Conservation (phyloP, 2,113 vertebrate species). For the Forbesichthys papilliferus region DNA sequence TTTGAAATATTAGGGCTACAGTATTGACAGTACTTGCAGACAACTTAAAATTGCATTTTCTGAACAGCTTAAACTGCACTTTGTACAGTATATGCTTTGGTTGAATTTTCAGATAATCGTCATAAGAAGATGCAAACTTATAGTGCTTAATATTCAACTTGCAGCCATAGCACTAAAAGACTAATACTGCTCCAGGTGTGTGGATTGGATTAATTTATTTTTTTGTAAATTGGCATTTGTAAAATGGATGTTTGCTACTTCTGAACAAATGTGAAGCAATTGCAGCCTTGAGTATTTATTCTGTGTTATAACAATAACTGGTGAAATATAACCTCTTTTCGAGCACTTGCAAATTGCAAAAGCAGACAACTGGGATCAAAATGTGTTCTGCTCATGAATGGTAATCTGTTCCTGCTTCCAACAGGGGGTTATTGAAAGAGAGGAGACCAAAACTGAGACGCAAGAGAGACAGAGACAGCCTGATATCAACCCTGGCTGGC, state of each 20-base stretch:
- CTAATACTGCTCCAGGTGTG: no score
- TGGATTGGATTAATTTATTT: no score
- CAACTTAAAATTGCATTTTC: no score
- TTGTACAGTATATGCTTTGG: no score
- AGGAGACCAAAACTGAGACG: slow-evolving; percentile 8
- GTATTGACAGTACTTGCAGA: no score
- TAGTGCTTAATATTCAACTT: background rate
- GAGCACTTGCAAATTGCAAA: background rate
- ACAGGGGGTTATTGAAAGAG: slow-evolving; percentile 13
- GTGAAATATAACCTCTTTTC: background rate
- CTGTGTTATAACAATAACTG: slow-evolving; percentile 15
- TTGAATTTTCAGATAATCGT: background rate
- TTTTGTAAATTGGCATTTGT: background rate
- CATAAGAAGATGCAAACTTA: background rate
- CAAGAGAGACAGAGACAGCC: background rate
- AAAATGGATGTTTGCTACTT: slow-evolving; percentile 18
- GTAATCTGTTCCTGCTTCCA: slow-evolving; percentile 24
- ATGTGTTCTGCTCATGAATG: slow-evolving; percentile 35
- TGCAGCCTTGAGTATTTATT: background rate
- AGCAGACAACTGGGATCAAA: slow-evolving; percentile 39
- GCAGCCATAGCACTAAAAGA: no score
- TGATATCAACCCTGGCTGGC: no score
- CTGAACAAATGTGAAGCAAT: background rate
- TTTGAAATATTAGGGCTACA: no score
- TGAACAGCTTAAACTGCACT: no score